phyloP scores from a whole-genome alignment of 2,113 vertebrate genomes.

The Epinephelus lanceolatus region DNA sequence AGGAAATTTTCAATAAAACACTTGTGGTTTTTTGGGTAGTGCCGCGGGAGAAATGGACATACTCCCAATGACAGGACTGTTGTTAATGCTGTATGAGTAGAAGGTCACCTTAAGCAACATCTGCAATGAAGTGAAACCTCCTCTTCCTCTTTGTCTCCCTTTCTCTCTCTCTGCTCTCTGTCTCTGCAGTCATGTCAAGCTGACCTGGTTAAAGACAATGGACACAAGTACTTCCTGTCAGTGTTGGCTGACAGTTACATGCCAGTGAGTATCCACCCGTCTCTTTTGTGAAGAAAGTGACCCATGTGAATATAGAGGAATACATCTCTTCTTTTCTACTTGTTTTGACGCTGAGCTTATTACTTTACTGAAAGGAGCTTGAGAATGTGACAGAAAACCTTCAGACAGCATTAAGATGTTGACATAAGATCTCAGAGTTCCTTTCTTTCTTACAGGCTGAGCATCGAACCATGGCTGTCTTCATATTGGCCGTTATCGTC shows the following conservation, averaged over 20 bases:
- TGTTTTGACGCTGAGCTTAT: not conserved
- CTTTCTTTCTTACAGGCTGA: conserved; percentile 88
- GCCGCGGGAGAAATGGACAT: conserved; percentile 1
- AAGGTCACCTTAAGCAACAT: conserved; percentile 14
- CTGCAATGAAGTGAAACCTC: not conserved
- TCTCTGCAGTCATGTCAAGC: conserved; percentile 93
- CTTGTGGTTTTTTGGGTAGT: no score
- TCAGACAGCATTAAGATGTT: not conserved
- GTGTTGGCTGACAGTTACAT: conserved; percentile 97
- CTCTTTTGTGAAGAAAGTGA: not conserved
- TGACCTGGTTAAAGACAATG: conserved; percentile 98
- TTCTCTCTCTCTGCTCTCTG: not conserved
- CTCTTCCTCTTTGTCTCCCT: not conserved
- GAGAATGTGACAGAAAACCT: not conserved
- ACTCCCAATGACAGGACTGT: not conserved
- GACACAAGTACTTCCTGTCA: conserved; percentile 99
- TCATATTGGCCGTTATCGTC: conserved; percentile 97
- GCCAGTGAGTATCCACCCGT: conserved; percentile 88
- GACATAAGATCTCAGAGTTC: not conserved
- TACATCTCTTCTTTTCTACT: not conserved
- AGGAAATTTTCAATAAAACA: no score
- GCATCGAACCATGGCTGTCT: conserved; percentile 98
- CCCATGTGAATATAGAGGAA: not conserved
- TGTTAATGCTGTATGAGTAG: not conserved
- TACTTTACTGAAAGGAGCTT: not conserved